These are phyloP conservation scores for Eira barbara DNA, from an alignment of 2,113 vertebrate species.

Conservation along the genomic window DNA sequence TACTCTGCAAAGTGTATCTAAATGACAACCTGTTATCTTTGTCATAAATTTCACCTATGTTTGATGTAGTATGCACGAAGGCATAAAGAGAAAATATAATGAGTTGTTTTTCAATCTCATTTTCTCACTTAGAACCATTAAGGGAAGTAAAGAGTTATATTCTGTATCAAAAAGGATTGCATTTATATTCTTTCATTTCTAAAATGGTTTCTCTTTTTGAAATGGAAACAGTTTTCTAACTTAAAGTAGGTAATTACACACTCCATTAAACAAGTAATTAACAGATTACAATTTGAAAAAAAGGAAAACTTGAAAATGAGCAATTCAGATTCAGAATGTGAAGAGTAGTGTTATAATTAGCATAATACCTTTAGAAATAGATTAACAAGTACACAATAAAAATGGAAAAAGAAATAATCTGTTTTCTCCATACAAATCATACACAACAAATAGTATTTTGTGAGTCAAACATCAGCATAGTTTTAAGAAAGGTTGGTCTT, in stretches of 20 bases:
- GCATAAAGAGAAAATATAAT: slow-evolving; percentile 58
- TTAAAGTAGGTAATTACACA: slow-evolving; percentile 91
- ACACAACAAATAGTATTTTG: slow-evolving; percentile 54
- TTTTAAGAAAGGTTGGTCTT: slow-evolving; percentile 47
- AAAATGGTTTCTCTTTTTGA: slow-evolving; percentile 83
- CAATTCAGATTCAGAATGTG: slow-evolving; percentile 83
- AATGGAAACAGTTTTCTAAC: slow-evolving; percentile 86
- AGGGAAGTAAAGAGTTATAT: slow-evolving; percentile 76
- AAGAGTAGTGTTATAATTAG: slow-evolving; percentile 84
- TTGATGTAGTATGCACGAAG: slow-evolving; percentile 37
- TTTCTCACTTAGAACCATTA: slow-evolving; percentile 76
- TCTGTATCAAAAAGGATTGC: slow-evolving; percentile 77
- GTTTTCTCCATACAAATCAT: slow-evolving; percentile 68
- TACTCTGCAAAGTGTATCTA: slow-evolving; percentile 2
- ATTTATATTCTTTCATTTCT: slow-evolving; percentile 85
- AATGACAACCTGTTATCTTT: slow-evolving; percentile 42
- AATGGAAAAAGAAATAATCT: slow-evolving; percentile 68
- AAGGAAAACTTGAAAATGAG: slow-evolving; percentile 80
- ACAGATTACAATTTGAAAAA: slow-evolving; percentile 85
- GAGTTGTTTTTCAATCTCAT: slow-evolving; percentile 74
- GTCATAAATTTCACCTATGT: slow-evolving; percentile 41
- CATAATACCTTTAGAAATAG: slow-evolving; percentile 84
- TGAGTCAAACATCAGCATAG: slow-evolving; percentile 6
- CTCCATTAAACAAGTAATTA: slow-evolving; percentile 91
- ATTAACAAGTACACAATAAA: slow-evolving; percentile 82